These are phyloP conservation scores for Vidua chalybeata DNA, from an alignment of 2,113 vertebrate genomes.

Conservation along the genomic window DNA sequence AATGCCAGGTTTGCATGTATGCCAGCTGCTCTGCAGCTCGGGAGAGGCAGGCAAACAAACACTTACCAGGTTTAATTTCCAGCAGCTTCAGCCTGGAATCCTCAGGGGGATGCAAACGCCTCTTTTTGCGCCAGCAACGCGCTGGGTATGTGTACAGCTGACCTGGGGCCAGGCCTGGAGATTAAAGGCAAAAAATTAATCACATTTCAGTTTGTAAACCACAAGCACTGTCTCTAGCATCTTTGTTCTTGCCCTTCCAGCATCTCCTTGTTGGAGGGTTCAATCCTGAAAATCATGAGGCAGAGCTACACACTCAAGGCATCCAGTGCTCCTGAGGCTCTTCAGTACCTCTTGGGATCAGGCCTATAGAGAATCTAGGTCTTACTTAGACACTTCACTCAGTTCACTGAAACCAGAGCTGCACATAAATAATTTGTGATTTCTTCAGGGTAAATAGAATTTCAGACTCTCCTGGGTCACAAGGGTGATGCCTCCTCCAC, in stretches of 20 bases:
- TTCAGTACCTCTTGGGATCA: conserved; percentile 27
- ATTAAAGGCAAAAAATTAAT: conserved; percentile 54
- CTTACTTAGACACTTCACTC: conserved; percentile 37
- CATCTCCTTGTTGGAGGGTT: neutral
- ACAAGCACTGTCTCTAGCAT: conserved; percentile 7
- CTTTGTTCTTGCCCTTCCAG: conserved; percentile 10
- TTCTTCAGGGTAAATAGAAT: conserved; percentile 63
- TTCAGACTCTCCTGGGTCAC: conserved; percentile 45
- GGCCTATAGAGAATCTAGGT: conserved; percentile 38
- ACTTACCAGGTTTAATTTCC: conserved; percentile 90
- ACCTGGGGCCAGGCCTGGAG: conserved; percentile 86
- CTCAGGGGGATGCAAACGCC: conserved; percentile 87
- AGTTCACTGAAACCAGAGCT: conserved; percentile 45
- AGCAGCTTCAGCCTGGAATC: conserved; percentile 89
- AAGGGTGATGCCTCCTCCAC: neutral
- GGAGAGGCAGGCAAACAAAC: neutral
- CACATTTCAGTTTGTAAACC: conserved; percentile 13
- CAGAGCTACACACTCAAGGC: neutral
- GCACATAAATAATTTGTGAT: conserved; percentile 57
- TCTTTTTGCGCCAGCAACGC: conserved; percentile 97
- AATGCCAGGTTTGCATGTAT: neutral
- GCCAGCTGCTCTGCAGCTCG: conserved; percentile 19
- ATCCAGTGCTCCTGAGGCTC: neutral
- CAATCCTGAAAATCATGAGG: neutral
- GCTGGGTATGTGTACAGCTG: conserved; percentile 97